Evolutionary conservation across 2,113 vertebrate species (phyloP).

Genomic region (Centropus unirufus): DNA sequence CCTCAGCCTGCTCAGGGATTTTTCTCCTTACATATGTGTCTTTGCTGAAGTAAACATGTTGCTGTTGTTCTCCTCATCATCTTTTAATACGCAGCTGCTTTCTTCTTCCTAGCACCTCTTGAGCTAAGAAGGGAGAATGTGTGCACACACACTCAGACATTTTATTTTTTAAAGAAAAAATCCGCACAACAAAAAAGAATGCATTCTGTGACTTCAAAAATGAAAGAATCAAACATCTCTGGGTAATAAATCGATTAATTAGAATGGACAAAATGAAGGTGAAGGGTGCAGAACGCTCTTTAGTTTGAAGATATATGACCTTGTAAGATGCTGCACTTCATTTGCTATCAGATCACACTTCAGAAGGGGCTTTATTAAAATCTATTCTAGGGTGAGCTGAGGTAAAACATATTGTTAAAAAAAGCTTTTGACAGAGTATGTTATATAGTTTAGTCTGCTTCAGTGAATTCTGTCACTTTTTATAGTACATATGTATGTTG

Average conservation of each 20-base stretch:
- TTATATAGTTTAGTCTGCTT: slow-evolving; percentile 67
- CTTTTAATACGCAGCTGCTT: slow-evolving; percentile 15
- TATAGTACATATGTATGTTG: slow-evolving; percentile 22
- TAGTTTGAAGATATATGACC: slow-evolving; percentile 63
- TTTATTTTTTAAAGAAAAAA: background rate
- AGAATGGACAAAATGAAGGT: slow-evolving; percentile 55
- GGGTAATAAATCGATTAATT: slow-evolving; percentile 51
- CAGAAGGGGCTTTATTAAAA: slow-evolving; percentile 64
- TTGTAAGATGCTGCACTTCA: slow-evolving; percentile 63
- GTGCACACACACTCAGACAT: background rate
- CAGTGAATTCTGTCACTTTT: slow-evolving; percentile 50
- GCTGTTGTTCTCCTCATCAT: background rate
- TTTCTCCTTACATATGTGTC: background rate
- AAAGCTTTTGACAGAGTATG: slow-evolving; percentile 47
- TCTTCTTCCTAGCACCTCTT: slow-evolving; percentile 37
- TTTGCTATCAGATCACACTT: slow-evolving; percentile 64
- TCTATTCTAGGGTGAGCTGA: slow-evolving; percentile 56
- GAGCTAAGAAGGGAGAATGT: slow-evolving; percentile 11
- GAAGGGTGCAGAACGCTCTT: slow-evolving; percentile 57
- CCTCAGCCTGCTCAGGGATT: slow-evolving; percentile 24
- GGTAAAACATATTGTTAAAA: slow-evolving; percentile 61
- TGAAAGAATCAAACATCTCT: slow-evolving; percentile 30
- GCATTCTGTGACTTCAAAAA: slow-evolving; percentile 24
- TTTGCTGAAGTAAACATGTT: slow-evolving; percentile 39
- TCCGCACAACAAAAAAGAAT: background rate